Percentiles rank a stretch among this genome's conserved stretches.
phyloP scores from a whole-genome alignment of 2,113 vertebrate species.

The Macrotus californicus region DNA sequence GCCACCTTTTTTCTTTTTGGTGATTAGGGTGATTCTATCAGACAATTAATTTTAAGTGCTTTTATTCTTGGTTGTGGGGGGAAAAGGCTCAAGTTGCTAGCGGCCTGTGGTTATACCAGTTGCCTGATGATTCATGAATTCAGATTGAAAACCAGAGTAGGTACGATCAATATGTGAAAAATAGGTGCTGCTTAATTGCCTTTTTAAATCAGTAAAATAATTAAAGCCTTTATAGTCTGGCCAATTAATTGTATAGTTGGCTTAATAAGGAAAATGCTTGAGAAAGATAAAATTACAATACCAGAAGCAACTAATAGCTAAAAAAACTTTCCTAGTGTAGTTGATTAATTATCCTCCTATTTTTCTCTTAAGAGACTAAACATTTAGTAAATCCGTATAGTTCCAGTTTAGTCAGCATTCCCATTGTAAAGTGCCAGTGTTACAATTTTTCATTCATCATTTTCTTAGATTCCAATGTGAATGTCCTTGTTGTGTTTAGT shows the following conservation, averaged over 20 bases:
- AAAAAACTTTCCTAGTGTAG: background rate
- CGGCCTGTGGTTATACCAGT: conserved; percentile 12
- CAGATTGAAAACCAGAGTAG: conserved; percentile 31
- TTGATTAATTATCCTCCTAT: conserved; percentile 57
- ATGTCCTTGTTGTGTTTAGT: conserved; percentile 50
- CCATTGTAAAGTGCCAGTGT: background rate
- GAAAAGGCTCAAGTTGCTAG: background rate
- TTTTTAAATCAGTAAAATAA: conserved; percentile 53
- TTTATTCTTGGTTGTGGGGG: conserved; percentile 52
- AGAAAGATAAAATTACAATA: conserved; percentile 20
- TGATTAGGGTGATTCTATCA: conserved; percentile 50
- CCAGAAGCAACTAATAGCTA: conserved; percentile 42
- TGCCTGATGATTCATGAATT: conserved; percentile 50
- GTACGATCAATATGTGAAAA: conserved; percentile 56
- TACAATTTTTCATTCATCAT: conserved; percentile 61
- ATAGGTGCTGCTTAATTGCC: conserved; percentile 52
- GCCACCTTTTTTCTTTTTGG: background rate
- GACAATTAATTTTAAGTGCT: conserved; percentile 61
- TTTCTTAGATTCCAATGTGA: conserved; percentile 44
- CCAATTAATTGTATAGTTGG: conserved; percentile 39
- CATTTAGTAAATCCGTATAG: background rate
- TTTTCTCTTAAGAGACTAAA: conserved; percentile 25
- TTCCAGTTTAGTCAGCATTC: conserved; percentile 48
- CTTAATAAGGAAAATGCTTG: conserved; percentile 66
- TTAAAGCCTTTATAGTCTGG: conserved; percentile 53